phyloP scores from a whole-genome alignment of 1,140 invertebrate species.

The Episyrphus balteatus region DNA sequence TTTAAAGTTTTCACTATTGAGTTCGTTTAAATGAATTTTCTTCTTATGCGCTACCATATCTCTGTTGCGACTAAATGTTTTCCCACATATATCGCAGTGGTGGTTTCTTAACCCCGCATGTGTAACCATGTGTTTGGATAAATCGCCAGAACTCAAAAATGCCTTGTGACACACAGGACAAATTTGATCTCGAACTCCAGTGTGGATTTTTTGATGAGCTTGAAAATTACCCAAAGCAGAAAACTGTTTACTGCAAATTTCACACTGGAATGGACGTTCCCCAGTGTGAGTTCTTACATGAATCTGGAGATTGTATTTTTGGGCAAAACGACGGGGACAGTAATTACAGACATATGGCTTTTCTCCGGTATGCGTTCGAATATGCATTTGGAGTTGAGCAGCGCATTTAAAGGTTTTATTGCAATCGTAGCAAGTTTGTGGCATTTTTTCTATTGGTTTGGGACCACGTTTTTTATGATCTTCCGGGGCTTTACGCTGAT shows the following conservation, averaged over 20 bases:
- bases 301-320: conserved; percentile 77
- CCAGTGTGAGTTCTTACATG: conserved; percentile 72
- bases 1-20: conserved; percentile 22
- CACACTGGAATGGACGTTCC: conserved; percentile 71
- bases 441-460: conserved; percentile 44
- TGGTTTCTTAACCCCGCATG: conserved; percentile 65
- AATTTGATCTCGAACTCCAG: conserved; percentile 46
- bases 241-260: conserved; percentile 56
- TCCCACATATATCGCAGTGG: conserved; percentile 61
- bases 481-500: conserved; percentile 44
- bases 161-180: conserved; percentile 59
- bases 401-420: conserved; percentile 47
- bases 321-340: conserved; percentile 66
- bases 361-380: conserved; percentile 50
- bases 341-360: conserved; percentile 58
- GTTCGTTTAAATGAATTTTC: conserved; percentile 24
- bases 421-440: conserved; percentile 44
- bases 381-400: conserved; percentile 47
- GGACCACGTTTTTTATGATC: conserved; percentile 45
- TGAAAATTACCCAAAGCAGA: conserved; percentile 47
- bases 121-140: conserved; percentile 58
- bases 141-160: conserved; percentile 57
- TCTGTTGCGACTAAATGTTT: conserved; percentile 55
- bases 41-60: conserved; percentile 40
- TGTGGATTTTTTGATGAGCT: conserved; percentile 46